Percentiles rank a stretch among this genome's conserved stretches.
Conservation (phyloP, 2,797 vertebrate species). For the Urosaurus nigricauda region DNA sequence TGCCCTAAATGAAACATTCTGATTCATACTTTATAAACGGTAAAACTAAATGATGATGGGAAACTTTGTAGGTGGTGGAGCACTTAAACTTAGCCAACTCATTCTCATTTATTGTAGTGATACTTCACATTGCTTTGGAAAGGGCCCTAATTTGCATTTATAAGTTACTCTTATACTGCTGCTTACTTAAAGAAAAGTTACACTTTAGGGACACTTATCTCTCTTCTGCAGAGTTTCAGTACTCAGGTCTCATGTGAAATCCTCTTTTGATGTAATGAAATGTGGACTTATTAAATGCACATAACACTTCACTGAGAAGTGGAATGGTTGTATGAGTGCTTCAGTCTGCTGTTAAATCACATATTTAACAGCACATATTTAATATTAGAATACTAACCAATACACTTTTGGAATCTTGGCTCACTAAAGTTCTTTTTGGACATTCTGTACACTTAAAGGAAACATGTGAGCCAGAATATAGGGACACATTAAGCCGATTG, state of each 20-base stretch:
- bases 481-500: neutral
- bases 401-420: neutral
- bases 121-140: neutral
- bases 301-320: neutral
- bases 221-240: neutral
- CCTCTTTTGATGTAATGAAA: neutral
- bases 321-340: neutral
- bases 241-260: neutral
- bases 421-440: neutral
- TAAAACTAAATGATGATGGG: neutral
- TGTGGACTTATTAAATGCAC: neutral
- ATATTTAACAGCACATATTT: neutral
- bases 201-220: neutral
- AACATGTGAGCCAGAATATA: neutral
- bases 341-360: neutral
- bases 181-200: slow-evolving; percentile 17
- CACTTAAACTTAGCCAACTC: neutral
- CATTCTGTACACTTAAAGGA: neutral
- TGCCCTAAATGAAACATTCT: neutral
- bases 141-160: slow-evolving; percentile 23
- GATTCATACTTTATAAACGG: slow-evolving; percentile 6
- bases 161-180: slow-evolving; percentile 5
- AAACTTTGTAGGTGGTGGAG: neutral
- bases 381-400: neutral
- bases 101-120: slow-evolving; percentile 15